Base-by-base conservation (phyloP, 2,797 vertebrate genomes). In the Natrix natrix region DNA sequence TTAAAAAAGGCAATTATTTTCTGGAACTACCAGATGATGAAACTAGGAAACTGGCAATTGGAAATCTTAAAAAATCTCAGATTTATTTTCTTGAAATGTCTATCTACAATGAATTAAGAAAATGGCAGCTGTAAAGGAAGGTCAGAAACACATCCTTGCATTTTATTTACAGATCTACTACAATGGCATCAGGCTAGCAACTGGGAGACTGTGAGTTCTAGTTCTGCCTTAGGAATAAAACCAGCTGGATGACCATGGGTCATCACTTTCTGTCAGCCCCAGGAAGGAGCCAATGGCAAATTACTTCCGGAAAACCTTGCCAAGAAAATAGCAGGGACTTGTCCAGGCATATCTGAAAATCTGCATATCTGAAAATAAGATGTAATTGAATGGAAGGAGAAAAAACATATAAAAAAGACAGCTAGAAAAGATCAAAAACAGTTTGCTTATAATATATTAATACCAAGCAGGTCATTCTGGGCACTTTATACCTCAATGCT, bases 161-260 rank as follows among this genome's bases (percentile, higher is more conserved):
- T 61, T 52, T 94, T 95, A 95, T 95, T 93, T 88, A 43, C 24
- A 93, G 89, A n/a, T 91, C 87, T 89, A 87, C 83, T 69, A 90
- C 28, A 87, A 88, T 91, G 78, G 88, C 91, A 92, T 92, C 89
- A 91, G 8, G 2, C 69, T 74, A 74, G 16, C 32, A 74, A 74
- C 7, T 37, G 32, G 32, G 69, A 37, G 16, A 74, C 16, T 6
- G 6, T 74, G 69, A 74, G 32, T 74, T 74, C 69, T 37, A 74
- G 16, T 74, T 32, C 69, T 6, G 69, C 69, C 69, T 20, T 74
- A 74, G 16, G 2, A 74, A 20, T 74, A 17, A 74, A 74, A 74
- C 69, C 69, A 74, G 69, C 32, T 74, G 69, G 32, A 37, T 74
- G 69, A 74, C 32, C 7, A 37, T 37, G 32, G 7, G 32, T 74